Base-by-base conservation (phyloP, 1,140 invertebrate species). In the Hypothenemus hampei region DNA sequence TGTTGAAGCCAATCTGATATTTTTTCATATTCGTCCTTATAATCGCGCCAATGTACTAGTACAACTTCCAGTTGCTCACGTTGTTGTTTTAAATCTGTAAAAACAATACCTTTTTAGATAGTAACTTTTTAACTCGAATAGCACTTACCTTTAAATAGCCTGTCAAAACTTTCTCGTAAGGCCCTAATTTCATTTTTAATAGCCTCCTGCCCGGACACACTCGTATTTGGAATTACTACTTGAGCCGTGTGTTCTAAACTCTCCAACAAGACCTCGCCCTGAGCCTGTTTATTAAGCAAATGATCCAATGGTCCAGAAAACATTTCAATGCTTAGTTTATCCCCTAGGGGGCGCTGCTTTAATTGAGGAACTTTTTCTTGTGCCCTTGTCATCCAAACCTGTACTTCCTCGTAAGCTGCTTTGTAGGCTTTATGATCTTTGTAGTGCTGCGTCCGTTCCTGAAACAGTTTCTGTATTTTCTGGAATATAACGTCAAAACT, bases 1-100 rank as follows among this genome's bases (percentile, higher is more conserved):
- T 93, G 89, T 70, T 96, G 91, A 31, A 97, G 70, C 93, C 93
- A 97, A 68, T 93, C 90, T 50, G 89, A 92, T 6, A 94, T 72
- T 49, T 87, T 79, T 71, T 95, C 92, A 69, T 90, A 92, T 72
- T 94, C 91, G 65, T 94, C 91, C 70, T 93, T 94, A 70, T 91
- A 94, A 50, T 92, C 87, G 49, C 88, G 77, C 86, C 90, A 91
- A 65, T 91, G 86, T 29, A 81, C 78, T 44, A 93, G 83, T 8
- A 86, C 90, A 11, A 81, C 78, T 73, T 91, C 89, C 15, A 94
- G 68, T 71, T 89, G 82, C 55, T 86, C 83, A 65, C 93, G 92
- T 70, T 93, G 87, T 65, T 87, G 78, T 64, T 85, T 82, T 18
- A 94, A 86, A 65, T 94, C 91, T 76, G 43, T 36, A 68, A 93